Percentiles rank a stretch among this genome's conserved stretches.
phyloP scores from a whole-genome alignment of 1,140 invertebrate genomes.

The Lepeophtheirus salmonis region DNA sequence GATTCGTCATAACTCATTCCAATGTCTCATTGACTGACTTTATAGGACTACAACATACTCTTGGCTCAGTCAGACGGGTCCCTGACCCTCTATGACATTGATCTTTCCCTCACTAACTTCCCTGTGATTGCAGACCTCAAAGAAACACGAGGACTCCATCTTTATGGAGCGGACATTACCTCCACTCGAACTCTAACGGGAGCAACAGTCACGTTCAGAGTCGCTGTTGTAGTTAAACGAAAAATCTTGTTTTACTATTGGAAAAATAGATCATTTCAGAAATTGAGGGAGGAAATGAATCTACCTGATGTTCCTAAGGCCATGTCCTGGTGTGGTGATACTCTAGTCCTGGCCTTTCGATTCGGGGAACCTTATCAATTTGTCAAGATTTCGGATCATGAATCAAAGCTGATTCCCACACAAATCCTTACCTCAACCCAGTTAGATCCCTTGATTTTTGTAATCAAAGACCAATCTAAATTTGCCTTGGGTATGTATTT shows the following conservation, averaged over 20 bases:
- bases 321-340: conserved; percentile 64
- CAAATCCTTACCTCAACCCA: background rate
- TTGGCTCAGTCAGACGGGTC: background rate
- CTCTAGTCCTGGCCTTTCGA: conserved; percentile 55
- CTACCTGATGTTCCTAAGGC: conserved; percentile 62
- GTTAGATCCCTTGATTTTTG: background rate
- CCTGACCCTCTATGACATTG: conserved; percentile 10
- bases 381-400: background rate
- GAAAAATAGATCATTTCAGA: conserved; percentile 60
- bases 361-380: background rate
- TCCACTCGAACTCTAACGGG: conserved; percentile 27
- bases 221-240: conserved; percentile 71
- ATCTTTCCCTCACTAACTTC: conserved; percentile 15
- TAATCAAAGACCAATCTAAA: background rate
- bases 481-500: conserved; percentile 18
- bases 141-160: background rate
- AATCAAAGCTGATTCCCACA: background rate
- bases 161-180: conserved; percentile 1
- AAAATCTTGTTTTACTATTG: conserved; percentile 74
- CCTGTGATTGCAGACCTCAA: conserved; percentile 3
- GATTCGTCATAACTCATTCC: no score
- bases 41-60: conserved; percentile 13
- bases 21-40: no score
- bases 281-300: conserved; percentile 49
- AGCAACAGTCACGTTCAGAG: conserved; percentile 46